Base-by-base conservation (phyloP, 2,113 vertebrate species). In the Elanoides forficatus region DNA sequence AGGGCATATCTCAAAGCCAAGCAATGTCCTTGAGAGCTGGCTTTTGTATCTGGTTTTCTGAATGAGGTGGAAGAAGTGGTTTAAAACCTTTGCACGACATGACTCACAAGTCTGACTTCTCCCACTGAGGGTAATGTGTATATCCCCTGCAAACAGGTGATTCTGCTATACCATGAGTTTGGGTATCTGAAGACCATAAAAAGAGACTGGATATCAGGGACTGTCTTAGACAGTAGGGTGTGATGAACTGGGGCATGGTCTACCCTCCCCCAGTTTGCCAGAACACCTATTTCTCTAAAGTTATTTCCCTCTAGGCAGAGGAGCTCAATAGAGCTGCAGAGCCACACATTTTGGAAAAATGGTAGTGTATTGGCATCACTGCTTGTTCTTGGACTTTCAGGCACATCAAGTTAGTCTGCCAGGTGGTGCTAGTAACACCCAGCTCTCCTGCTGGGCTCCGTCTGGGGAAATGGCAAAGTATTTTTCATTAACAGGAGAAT, bases 41-140 rank as follows among this genome's bases (percentile, higher is more conserved):
- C 18, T 95, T 88, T 95, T 93, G 71, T 53, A 81, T 85, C 74
- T 86, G 62, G 25, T 45, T 96, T 97, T 94, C 87, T 74, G 29
- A 93, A 93, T 82, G 88, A 97, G 67, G 68, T 88, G 56, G 91
- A 90, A 95, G 89, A 89, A 52, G 19, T 91, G 45, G 27, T 68
- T 92, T 87, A 81, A 91, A 89, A 36, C 7, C 34, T 88, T 94
- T 72, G 26, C 21, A 58, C 58, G 76, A 84, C 58, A 38, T 34
- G 70, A 76, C 60, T 70, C 48, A 59, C 19, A 84, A 89, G 23
- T 66, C 42, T 90, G 70, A 62, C 34, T 88, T 65, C 23, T 89
- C 27, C 15, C 27, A 50, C 17, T 60, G 65, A 76, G 3, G 2
- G 20, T n/a, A 70, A 62, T 53, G 32, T 36, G 15, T 34, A 32